phyloP scores from a whole-genome alignment of 2,888 invertebrate species.

The Drosophila buzzatii region DNA sequence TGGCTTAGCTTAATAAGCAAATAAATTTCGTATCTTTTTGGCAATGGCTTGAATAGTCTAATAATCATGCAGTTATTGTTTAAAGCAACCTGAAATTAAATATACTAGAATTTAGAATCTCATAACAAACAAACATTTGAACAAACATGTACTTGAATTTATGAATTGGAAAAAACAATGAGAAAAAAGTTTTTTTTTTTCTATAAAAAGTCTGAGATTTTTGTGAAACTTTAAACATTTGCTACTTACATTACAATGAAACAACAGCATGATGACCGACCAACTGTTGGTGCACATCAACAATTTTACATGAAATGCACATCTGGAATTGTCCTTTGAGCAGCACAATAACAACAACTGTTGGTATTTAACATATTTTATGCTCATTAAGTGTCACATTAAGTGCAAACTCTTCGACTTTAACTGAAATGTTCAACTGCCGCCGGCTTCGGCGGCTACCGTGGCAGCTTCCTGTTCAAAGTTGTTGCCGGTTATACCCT shows the following conservation, averaged over 20 bases:
- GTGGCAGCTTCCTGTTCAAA: constrained; percentile 12
- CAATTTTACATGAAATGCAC: constrained; percentile 45
- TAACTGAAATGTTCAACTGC: constrained; percentile 51
- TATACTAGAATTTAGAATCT: too few species aligned
- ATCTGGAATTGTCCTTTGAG: constrained; percentile 20
- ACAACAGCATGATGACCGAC: constrained; percentile 23
- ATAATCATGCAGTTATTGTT: neutral
- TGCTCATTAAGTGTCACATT: constrained; percentile 70
- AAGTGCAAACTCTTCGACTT: constrained; percentile 58
- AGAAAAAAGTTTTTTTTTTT: neutral
- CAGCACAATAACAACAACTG: constrained; percentile 40
- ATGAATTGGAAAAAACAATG: neutral
- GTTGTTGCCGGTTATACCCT: constrained; percentile 35
- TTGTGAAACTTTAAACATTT: neutral
- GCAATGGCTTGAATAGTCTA: neutral
- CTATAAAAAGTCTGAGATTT: neutral
- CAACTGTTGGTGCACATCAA: constrained; percentile 38
- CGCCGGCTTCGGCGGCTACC: constrained; percentile 17
- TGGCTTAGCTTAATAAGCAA: neutral
- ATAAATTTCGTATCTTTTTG: neutral
- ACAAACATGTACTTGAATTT: neutral
- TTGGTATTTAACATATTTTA: constrained; percentile 67
- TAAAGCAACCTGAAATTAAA: neutral
- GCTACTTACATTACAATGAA: constrained; percentile 7
- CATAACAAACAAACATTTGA: neutral